phyloP scores from a whole-genome alignment of 2,888 invertebrate species.

The Pandemis heparana region DNA sequence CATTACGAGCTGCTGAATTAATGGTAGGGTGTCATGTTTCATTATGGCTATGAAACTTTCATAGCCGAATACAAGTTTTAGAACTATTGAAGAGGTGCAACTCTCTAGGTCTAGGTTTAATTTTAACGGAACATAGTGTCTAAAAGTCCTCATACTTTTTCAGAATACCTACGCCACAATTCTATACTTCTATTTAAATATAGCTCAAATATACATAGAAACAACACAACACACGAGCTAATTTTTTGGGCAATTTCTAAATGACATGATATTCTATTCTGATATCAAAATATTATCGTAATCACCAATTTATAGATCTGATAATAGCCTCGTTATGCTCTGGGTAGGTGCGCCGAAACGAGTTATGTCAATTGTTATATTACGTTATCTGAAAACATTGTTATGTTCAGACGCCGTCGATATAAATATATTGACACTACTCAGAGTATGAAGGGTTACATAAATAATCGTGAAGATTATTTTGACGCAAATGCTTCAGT shows the following conservation, averaged over 20 bases:
- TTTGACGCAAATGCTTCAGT: background rate
- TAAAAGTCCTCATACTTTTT: background rate
- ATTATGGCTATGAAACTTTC: too few relatives aligned
- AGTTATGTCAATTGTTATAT: constrained; percentile 32
- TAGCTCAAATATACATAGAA: background rate
- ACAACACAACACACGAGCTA: background rate
- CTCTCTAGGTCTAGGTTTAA: background rate
- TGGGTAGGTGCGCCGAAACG: constrained; percentile 34
- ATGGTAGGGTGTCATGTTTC: constrained; percentile 20
- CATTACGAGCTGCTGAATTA: constrained; percentile 36
- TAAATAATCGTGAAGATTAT: too few relatives aligned
- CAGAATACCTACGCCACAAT: too few relatives aligned
- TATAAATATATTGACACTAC: background rate
- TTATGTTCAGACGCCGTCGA: constrained; percentile 2
- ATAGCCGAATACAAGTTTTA: constrained; percentile 21
- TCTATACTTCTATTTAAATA: too few relatives aligned
- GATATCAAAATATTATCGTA: constrained; percentile 44
- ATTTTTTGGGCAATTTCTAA: constrained; percentile 5
- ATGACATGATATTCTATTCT: constrained; percentile 25
- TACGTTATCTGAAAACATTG: constrained; percentile 28
- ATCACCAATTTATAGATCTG: constrained; percentile 38
- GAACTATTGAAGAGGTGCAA: constrained; percentile 5
- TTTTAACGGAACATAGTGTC: background rate
- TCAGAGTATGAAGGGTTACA: background rate
- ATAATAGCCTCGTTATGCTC: constrained; percentile 40